Evolutionary conservation across 92 coral and sea anemone genomes (phyloP).

Genomic region (Siderastrea radians): DNA sequence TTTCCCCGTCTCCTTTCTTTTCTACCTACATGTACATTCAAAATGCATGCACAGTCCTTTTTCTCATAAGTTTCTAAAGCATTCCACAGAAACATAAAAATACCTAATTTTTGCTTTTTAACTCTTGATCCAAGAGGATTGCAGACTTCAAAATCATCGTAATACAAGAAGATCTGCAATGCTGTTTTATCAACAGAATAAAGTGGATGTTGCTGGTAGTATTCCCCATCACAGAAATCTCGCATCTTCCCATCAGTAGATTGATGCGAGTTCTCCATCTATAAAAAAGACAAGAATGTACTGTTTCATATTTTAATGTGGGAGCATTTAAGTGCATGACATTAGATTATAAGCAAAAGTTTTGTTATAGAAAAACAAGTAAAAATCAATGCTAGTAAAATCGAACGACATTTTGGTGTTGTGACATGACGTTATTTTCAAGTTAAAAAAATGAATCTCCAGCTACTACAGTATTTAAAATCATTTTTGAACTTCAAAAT

Average conservation of each 20-base stretch:
- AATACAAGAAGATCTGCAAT: conserved; percentile 57
- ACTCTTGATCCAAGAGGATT: conserved; percentile 74
- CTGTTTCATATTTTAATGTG: too few relatives aligned
- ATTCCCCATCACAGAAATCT: conserved; percentile 29
- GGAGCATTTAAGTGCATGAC: too few relatives aligned
- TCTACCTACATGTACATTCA: neutral
- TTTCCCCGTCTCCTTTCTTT: too few relatives aligned
- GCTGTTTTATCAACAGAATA: conserved; percentile 58
- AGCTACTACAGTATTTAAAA: too few relatives aligned
- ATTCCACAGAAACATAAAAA: neutral
- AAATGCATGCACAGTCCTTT: neutral
- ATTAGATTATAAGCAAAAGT: too few relatives aligned
- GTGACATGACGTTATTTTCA: too few relatives aligned
- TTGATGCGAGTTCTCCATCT: neutral
- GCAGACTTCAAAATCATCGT: conserved; percentile 75
- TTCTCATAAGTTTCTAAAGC: neutral
- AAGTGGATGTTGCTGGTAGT: conserved; percentile 64
- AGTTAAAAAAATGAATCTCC: too few relatives aligned
- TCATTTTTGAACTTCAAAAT: too few relatives aligned
- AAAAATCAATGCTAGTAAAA: too few relatives aligned
- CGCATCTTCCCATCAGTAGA: neutral
- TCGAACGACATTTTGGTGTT: too few relatives aligned
- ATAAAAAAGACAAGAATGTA: neutral
- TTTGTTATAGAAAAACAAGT: too few relatives aligned
- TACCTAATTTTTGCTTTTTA: conserved; percentile 74